Base-by-base conservation (phyloP, 2,113 vertebrate species). In the Tenrec ecaudatus region DNA sequence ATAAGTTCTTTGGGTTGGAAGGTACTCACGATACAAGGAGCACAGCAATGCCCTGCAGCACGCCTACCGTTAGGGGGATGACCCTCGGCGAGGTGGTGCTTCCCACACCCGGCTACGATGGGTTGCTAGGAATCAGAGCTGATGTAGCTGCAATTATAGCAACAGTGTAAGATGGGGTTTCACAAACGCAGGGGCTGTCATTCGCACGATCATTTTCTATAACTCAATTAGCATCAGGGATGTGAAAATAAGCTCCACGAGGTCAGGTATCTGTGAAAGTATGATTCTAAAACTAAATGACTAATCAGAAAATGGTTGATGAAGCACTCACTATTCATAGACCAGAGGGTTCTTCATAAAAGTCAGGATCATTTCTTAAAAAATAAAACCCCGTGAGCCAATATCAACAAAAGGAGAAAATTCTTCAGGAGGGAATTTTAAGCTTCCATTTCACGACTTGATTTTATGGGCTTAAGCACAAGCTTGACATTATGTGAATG, bases 401-500 rank as follows among this genome's bases (percentile, higher is more conserved):
- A 25, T 58, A 77, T 36, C 36, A 87, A 89, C 9, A 43, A n/a
- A 86, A 88, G 40, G 33, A 73, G 78, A 85, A 89, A 80, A 89
- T 82, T 92, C 76, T 86, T 79, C 86, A 94, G 73, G 69, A 94
- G 15, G 31, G 33, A 96, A 76, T 89, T 96, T 96, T 79, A 94
- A 92, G 92, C 89, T 96, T 96, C 85, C 31, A 2, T 84, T 95
- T 94, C 95, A 96, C 81, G 73, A 86, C 96, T 91, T 87, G 89
- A 91, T 97, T 97, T 97, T 92, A 96, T 85, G 68, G 91, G 92
- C 96, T 97, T 97, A 96, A 97, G 88, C 96, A 95, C 94, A 96
- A 94, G 95, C 82, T 95, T 98, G 97, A 97, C 76, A 89, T 89
- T 96, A 93, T 95, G 96, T 97, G 96, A 98, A 97, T 96, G 95